phyloP scores from a whole-genome alignment of 2,113 vertebrate species.

The Pholis gunnellus region DNA sequence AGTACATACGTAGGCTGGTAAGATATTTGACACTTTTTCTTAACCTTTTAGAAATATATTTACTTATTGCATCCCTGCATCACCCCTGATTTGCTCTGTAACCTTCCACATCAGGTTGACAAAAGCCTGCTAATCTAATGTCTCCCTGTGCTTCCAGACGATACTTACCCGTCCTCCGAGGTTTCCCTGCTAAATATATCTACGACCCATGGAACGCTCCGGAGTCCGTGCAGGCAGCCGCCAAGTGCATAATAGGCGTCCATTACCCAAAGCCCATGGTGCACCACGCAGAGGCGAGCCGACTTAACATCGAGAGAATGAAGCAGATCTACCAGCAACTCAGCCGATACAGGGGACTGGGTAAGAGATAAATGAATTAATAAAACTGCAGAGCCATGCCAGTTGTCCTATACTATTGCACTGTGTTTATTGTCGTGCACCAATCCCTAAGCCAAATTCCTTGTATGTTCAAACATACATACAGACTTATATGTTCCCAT shows the following conservation, averaged over 20 bases:
- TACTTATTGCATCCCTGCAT: constrained; percentile 8
- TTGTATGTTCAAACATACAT: too few relatives aligned
- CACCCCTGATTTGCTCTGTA: not conserved
- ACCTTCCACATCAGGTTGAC: constrained; percentile 11
- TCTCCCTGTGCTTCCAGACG: constrained; percentile 83
- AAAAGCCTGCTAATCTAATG: constrained; percentile 56
- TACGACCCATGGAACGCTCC: constrained; percentile 88
- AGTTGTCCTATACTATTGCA: not conserved
- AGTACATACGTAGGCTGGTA: too few relatives aligned
- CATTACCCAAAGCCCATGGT: constrained; percentile 87
- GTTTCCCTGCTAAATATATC: constrained; percentile 87
- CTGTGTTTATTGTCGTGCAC: too few relatives aligned
- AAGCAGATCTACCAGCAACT: constrained; percentile 89
- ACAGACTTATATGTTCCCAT: too few relatives aligned
- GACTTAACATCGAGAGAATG: constrained; percentile 88
- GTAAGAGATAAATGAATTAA: constrained; percentile 48
- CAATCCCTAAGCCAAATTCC: too few relatives aligned
- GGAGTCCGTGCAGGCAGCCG: constrained; percentile 81
- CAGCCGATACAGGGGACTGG: constrained; percentile 85
- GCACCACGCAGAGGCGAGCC: constrained; percentile 84
- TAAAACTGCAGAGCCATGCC: not conserved
- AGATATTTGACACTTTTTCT: not conserved
- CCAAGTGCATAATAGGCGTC: constrained; percentile 85
- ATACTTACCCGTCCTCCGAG: constrained; percentile 86
- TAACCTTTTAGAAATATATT: not conserved